A percentile compares a stretch with the other conserved stretches of the same genome.
Conservation (phyloP, 2,888 invertebrate species). For the Nowickia ferox region DNA sequence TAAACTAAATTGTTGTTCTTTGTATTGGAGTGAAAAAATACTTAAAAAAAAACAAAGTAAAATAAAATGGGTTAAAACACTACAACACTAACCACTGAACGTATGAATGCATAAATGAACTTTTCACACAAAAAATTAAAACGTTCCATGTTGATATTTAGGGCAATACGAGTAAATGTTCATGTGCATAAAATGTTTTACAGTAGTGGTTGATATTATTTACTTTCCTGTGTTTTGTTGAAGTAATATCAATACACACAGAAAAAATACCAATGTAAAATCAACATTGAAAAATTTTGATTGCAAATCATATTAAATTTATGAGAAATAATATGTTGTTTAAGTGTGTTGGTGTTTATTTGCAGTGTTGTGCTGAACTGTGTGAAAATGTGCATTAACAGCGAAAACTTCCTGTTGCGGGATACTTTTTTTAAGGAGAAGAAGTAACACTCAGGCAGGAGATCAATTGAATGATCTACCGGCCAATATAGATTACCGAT, state of each 20-base stretch:
- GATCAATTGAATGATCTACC: no score
- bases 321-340: no score
- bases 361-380: no score
- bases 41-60: neutral
- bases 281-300: no score
- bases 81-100: conserved; percentile 36
- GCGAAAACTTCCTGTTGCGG: no score
- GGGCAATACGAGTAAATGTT: neutral
- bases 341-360: no score
- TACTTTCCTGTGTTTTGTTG: neutral
- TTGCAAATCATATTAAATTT: no score
- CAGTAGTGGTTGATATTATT: conserved; percentile 22
- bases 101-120: conserved; percentile 31
- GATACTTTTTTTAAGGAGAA: no score
- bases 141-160: conserved; percentile 19
- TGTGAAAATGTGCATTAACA: no score
- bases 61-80: conserved; percentile 65
- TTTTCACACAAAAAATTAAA: conserved; percentile 11
- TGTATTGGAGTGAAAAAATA: conserved; percentile 28
- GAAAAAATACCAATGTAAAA: neutral
- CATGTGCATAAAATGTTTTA: neutral
- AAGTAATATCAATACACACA: conserved; percentile 26
- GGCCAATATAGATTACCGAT: no score
- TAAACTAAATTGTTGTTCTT: conserved; percentile 54
- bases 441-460: no score